Evolutionary conservation across 1,140 invertebrate species (phyloP), one percentile per base, ranked within the genome.

Genomic region (Drosophila ercepeae): DNA sequence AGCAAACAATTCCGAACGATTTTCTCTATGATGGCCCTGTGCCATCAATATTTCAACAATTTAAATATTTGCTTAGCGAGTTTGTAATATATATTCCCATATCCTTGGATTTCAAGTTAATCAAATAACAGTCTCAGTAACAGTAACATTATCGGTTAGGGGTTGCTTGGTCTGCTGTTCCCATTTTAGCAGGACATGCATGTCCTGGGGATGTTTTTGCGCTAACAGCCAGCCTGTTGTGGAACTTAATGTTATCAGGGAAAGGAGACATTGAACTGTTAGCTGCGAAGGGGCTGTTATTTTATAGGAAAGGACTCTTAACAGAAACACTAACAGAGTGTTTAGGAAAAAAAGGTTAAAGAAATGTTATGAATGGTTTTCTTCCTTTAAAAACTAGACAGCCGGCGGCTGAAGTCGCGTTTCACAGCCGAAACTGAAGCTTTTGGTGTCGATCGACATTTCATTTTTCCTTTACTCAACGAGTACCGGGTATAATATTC

Each of bases 21-120:
- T 21, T 27, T 39, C 36, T 39, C 36, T 6, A 39, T 13, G n/a
- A 2, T 65, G 32, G 13, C 3, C 21, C 8, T 11, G 14, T 36
- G 5, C 29, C 29, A 39, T 39, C 45, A n/a, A 58, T 36, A 36
- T 13, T 39, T 9, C 2, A 9, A 63, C 59, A 23, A 41, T 60
- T 36, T 13, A 21, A 25, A 9, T 7, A 45, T 59, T 63, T 46
- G 23, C 59, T 61, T 32, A 41, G 16, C 4, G 2, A 41, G 8
- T 16, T 11, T 23, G n/a, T n/a, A n/a, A n/a, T n/a, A 41, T 36
- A 32, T 32, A 11, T 32, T 32, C 11, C 1, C 4, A 9, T 32
- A 4, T 32, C 29, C 29, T 32, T 32, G 29, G 9, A 11, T 32
- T n/a, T 32, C 3, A 3, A 9, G 9, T 11, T 32, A 32, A 11